Conservation (phyloP, 2,888 invertebrate genomes). For the Lamellibrachia satsuma region DNA sequence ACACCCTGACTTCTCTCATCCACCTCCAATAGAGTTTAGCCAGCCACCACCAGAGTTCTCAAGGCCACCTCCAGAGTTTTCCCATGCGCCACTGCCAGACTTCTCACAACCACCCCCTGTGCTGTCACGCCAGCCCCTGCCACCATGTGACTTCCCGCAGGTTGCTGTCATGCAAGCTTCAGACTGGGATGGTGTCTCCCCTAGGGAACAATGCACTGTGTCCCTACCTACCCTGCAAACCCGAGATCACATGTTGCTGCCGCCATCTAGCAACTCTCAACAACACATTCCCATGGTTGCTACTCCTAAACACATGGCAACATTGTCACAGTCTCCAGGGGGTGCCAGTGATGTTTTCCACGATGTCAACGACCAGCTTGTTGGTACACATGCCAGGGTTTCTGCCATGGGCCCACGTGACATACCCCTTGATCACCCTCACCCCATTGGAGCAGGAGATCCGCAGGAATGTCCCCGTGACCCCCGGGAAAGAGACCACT, state of each 20-base stretch:
- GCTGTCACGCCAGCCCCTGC: neutral
- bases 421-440: slow-evolving; percentile 36
- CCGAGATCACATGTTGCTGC: neutral
- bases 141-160: neutral
- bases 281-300: neutral
- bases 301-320: neutral
- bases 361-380: neutral
- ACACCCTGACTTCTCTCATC: neutral
- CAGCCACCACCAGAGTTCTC: slow-evolving; percentile 4
- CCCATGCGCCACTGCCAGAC: neutral
- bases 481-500: slow-evolving; percentile 8
- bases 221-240: neutral
- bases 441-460: slow-evolving; percentile 26
- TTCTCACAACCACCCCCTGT: neutral
- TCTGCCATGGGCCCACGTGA: slow-evolving; percentile 28
- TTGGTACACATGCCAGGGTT: neutral
- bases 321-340: neutral
- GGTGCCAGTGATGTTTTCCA: neutral
- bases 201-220: neutral
- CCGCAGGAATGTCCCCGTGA: slow-evolving; percentile 30
- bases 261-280: neutral
- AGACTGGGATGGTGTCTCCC: neutral
- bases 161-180: neutral
- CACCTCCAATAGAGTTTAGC: neutral
- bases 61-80: neutral